Evolutionary conservation across 2,888 invertebrate genomes (phyloP), one percentile per base, ranked within the genome.

Genomic region (Microctonus hyperodae): DNA sequence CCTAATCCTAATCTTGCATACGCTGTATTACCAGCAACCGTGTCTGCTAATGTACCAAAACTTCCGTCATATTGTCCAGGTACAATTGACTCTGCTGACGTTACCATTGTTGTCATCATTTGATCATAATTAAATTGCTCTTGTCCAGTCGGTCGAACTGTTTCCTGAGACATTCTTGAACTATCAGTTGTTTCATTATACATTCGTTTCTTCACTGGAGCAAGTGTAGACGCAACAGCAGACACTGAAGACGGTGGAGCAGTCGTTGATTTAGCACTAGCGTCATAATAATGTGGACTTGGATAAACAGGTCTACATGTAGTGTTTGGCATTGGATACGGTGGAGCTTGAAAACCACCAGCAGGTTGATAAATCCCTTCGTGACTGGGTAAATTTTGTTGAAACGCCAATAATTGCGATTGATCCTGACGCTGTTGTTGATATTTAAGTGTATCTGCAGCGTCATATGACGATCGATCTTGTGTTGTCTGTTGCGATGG

Each of bases 51-150:
- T 28, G 76, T 76, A 2, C 76, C 76, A 65, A 79, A 83, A n/a
- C 77, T 71, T 11, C 77, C 68, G n/a, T 83, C 83, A 55, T 80
- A 83, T 50, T 83, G 83, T 50, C 75, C 75, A 1, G 81, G 57
- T 2, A 78, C 79, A 0, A 79, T 59, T n/a, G 78, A 76, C 13
- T 74, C 60, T 2, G 79, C 78, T 1, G 80, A 68, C 44, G 78
- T 78, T 1, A 78, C 74, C 9, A 83, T 68, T 1, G 75, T 68
- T 1, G 75, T 72, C 78, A 83, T 80, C 74, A 83, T 78, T 7
- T 81, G 70, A 20, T 83, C 83, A 64, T 82, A 83, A 1, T 75
- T 72, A 60, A 80, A 83, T 50, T 82, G 82, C 2, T 83, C 82
- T 61, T 81, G 82, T 4, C 73, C 68, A 1, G 74, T 5, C 10